Conservation (phyloP, 2,113 vertebrate species). For the Thamnophis sirtalis region DNA sequence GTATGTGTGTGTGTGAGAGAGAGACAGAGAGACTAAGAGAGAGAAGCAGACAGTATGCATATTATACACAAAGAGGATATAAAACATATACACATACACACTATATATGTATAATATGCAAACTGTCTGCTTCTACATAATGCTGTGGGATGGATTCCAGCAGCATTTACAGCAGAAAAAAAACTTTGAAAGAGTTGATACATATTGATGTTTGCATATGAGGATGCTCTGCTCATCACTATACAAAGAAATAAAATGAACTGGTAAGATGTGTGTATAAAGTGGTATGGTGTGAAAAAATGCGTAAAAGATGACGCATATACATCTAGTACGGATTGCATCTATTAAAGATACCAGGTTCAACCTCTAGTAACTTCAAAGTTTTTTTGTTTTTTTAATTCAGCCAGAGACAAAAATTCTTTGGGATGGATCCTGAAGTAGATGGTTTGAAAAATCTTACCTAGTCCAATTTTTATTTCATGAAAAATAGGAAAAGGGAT, state of each 20-base stretch:
- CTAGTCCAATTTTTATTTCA: not conserved
- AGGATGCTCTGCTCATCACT: not conserved
- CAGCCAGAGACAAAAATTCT: not conserved
- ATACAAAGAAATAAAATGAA: not conserved
- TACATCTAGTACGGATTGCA: not conserved
- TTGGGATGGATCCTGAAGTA: not conserved
- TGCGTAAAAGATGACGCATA: not conserved
- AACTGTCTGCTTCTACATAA: not conserved
- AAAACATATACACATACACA: not conserved
- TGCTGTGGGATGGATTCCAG: not conserved
- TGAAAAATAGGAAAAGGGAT: not conserved
- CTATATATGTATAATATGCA: not conserved
- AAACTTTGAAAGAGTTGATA: not conserved
- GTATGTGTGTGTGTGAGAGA: not conserved
- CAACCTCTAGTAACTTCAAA: not conserved
- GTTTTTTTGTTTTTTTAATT: not conserved
- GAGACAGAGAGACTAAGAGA: too few species aligned
- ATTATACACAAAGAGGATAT: not conserved
- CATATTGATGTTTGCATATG: not conserved
- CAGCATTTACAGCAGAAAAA: constrained; percentile 4
- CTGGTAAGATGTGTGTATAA: not conserved
- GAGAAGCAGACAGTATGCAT: not conserved
- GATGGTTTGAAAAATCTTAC: not conserved
- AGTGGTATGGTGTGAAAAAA: not conserved
- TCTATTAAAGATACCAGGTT: not conserved